These are phyloP conservation scores for Cabera pusaria DNA, from an alignment of 2,888 invertebrate species.

Conservation along the genomic window DNA sequence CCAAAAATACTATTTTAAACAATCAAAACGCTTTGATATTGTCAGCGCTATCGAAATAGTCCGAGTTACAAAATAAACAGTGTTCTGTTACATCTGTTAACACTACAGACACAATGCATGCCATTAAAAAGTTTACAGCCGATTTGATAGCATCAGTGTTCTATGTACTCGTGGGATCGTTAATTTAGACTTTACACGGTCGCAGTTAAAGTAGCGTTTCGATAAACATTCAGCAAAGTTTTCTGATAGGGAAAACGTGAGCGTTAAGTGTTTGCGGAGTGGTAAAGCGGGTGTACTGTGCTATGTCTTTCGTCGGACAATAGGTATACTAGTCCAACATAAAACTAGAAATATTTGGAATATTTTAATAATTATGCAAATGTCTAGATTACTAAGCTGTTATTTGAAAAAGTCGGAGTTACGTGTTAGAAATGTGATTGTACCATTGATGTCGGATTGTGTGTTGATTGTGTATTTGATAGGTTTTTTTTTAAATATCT, in stretches of 20 bases:
- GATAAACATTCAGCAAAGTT: slow-evolving; percentile 2
- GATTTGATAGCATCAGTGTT: slow-evolving; percentile 19
- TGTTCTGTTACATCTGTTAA: slow-evolving; percentile 26
- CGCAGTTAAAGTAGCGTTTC: slow-evolving; percentile 11
- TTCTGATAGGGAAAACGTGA: slow-evolving; percentile 22
- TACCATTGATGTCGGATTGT: too few species aligned
- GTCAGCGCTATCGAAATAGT: slow-evolving; percentile 9
- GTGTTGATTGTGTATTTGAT: too few species aligned
- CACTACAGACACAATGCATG: slow-evolving; percentile 26
- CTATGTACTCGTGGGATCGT: slow-evolving; percentile 7
- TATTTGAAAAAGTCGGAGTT: too few species aligned
- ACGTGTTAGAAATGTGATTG: too few species aligned
- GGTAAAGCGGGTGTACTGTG: neutral
- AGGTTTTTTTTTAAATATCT: too few species aligned
- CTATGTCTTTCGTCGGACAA: slow-evolving; percentile 2
- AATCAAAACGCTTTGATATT: slow-evolving; percentile 1
- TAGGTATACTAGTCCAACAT: too few species aligned
- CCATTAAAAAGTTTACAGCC: slow-evolving; percentile 27
- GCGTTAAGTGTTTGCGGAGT: slow-evolving; percentile 3
- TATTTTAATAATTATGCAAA: too few species aligned
- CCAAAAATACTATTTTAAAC: slow-evolving; percentile 5
- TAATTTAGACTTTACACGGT: slow-evolving; percentile 14
- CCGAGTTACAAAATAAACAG: slow-evolving; percentile 25
- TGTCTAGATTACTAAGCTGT: too few species aligned
- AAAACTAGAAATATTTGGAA: too few species aligned